Conservation (phyloP, 2,888 invertebrate species). For the Dysmachus trigonus region DNA sequence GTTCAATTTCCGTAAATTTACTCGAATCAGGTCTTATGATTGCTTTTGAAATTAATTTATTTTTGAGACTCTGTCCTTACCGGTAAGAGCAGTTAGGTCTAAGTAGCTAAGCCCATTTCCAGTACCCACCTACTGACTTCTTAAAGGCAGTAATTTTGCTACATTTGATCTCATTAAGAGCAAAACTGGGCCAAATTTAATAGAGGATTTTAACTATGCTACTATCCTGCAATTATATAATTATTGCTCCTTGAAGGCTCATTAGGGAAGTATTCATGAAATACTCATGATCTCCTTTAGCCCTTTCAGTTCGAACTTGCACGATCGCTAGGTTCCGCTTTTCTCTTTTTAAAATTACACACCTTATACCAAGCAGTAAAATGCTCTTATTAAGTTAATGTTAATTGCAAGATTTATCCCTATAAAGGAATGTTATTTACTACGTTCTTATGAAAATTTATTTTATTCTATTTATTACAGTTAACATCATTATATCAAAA, state of each 20-base stretch:
- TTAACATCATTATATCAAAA: too few species aligned
- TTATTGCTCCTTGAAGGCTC: background rate
- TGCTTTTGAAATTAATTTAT: background rate
- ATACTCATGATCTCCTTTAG: background rate
- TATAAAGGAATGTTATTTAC: background rate
- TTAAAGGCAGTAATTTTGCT: background rate
- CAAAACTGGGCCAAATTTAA: background rate
- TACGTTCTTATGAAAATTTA: background rate
- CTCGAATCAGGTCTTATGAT: background rate
- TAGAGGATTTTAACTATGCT: background rate
- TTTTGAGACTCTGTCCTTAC: background rate
- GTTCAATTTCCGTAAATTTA: conserved; percentile 12
- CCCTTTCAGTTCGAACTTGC: background rate
- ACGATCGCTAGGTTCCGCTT: background rate
- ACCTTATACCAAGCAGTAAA: background rate
- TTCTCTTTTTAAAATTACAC: background rate
- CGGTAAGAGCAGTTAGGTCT: background rate
- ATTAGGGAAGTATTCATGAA: background rate
- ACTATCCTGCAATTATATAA: background rate
- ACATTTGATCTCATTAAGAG: background rate
- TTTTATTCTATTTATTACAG: too few species aligned
- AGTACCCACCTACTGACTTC: background rate
- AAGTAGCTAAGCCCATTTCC: background rate
- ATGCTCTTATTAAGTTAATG: background rate
- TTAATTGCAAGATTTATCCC: background rate